Base-by-base conservation (phyloP, 2,888 invertebrate species). In the Megaustenia siamemsis region DNA sequence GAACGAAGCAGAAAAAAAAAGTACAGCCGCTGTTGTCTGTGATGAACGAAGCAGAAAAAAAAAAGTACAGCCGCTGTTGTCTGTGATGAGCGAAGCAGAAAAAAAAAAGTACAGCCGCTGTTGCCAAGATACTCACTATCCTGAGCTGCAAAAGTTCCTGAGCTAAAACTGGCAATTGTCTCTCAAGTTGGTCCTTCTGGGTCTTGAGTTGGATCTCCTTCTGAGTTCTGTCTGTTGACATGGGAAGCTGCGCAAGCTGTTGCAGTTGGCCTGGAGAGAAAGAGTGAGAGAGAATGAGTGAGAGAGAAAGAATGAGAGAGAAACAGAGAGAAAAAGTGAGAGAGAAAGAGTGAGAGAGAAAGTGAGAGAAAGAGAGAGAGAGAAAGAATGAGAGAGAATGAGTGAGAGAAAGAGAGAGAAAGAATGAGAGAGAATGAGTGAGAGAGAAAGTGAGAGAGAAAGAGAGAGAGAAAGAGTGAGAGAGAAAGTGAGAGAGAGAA, bases 101-200 rank as follows among this genome's bases (percentile, higher is more conserved):
- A n/a, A n/a, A n/a, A n/a, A n/a, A n/a, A n/a, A 49, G 18, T 12
- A 49, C 18, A 49, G 6, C 56, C 21, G n/a, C 24, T 10, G 15
- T 43, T 71, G 21, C 6, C 45, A 45, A 63, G 10, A 63, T 63
- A 90, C 90, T 89, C 88, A 94, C 91, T 85, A 93, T 87, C 84
- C 94, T 88, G n/a, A 90, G 89, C 69, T 91, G 89, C 35, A 93
- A 88, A 10, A 94, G 87, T 75, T 93, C 91, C 84, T 92, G 90
- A 85, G 96, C 96, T 94, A 96, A 95, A 77, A 96, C 96, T 88
- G 96, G 96, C 0, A 97, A 94, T 82, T 96, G 95, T 88, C 95
- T 95, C 92, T 97, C 97, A 77, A 96, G 95, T 79, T 96, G 95
- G 66, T 97, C 96, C 96, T 45, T 96, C 86, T 96, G 93, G 89